Conservation (phyloP, 2,113 vertebrate species). For the Arenaria interpres region DNA sequence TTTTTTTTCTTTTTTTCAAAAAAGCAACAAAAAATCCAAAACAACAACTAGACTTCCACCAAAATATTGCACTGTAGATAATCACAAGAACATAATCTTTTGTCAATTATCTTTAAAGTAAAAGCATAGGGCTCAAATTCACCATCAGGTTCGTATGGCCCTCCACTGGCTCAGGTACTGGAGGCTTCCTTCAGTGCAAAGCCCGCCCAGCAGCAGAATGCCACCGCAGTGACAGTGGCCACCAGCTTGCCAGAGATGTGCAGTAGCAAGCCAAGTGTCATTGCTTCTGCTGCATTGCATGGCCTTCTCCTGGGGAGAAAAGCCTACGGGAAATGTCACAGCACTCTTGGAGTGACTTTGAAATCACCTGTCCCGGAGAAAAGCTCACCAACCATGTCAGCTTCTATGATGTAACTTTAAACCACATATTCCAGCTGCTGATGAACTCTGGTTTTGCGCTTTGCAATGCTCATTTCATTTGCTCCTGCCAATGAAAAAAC, state of each 20-base stretch:
- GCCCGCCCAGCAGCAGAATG: not conserved
- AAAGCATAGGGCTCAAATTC: not conserved
- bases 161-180: not conserved
- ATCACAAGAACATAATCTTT: not conserved
- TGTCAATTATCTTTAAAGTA: not conserved
- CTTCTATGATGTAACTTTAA: rapidly evolving
- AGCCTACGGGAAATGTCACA: not conserved
- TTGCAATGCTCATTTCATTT: no score
- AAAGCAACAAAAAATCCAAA: not conserved
- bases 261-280: rapidly evolving
- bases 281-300: not conserved
- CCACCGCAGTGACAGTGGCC: no score
- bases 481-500: not conserved
- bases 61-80: not conserved
- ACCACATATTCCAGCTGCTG: not conserved
- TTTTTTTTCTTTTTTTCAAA: not conserved
- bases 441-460: not conserved
- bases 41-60: not conserved
- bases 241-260: not conserved
- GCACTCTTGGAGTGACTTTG: rapidly evolving
- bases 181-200: not conserved
- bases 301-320: not conserved
- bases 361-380: not conserved
- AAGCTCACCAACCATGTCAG: rapidly evolving
- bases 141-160: not conserved